Evolutionary conservation across 2,113 vertebrate species (phyloP).

Genomic region (Tympanuchus pallidicinctus): DNA sequence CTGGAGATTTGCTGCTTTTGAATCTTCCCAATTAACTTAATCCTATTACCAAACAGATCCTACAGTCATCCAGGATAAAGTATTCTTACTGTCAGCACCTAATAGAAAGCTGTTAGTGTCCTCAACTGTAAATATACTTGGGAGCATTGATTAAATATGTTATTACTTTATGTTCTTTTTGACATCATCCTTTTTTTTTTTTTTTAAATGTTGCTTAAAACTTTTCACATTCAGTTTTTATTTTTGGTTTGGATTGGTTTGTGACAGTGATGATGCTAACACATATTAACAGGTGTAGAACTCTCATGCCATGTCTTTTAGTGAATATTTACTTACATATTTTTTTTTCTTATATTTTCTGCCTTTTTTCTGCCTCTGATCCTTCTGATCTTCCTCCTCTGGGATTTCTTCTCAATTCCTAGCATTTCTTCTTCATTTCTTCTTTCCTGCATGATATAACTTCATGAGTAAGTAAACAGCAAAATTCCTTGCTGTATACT

Average conservation of each 20-base stretch:
- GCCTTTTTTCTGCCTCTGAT: neutral
- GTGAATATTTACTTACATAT: neutral
- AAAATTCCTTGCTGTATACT: neutral
- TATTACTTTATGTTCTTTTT: conserved; percentile 12
- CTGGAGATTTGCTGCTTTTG: conserved; percentile 54
- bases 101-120: neutral
- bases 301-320: neutral
- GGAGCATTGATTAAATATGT: conserved; percentile 19
- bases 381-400: neutral
- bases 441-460: neutral
- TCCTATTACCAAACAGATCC: conserved; percentile 30
- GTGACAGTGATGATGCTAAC: neutral
- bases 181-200: neutral
- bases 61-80: conserved; percentile 42
- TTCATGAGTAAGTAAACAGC: neutral
- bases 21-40: conserved; percentile 49
- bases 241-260: neutral
- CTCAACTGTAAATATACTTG: conserved; percentile 3
- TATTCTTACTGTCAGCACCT: conserved; percentile 20
- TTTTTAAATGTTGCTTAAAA: neutral
- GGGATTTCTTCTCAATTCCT: neutral
- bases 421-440: neutral
- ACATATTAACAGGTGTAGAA: neutral
- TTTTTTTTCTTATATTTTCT: too few species aligned
- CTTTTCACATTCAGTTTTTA: neutral